phyloP scores from a whole-genome alignment of 2,113 vertebrate species.

The Heterocephalus glaber region DNA sequence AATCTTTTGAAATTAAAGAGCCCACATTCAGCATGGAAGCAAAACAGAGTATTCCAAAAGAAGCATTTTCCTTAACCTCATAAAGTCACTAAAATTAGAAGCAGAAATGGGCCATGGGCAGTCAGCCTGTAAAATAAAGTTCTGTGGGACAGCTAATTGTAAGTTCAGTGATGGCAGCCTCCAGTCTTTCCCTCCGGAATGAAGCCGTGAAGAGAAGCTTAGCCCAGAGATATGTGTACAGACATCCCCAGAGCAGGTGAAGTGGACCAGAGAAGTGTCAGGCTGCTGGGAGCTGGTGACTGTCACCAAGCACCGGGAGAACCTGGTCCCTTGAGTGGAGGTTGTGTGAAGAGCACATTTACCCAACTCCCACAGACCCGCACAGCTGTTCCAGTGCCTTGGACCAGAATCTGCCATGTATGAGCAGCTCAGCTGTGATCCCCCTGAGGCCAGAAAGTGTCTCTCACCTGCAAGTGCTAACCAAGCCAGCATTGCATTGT shows the following conservation, averaged over 20 bases:
- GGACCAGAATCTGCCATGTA: background rate
- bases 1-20: background rate
- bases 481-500: background rate
- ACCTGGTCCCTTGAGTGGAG: too few relatives aligned
- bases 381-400: background rate
- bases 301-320: background rate
- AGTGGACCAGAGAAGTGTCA: background rate
- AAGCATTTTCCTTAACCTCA: background rate
- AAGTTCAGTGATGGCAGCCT: background rate
- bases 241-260: background rate
- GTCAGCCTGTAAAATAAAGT: background rate
- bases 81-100: background rate
- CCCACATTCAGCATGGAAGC: background rate
- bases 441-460: background rate
- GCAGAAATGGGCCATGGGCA: background rate
- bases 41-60: background rate
- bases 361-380: background rate
- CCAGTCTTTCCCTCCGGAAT: background rate
- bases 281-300: background rate
- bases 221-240: background rate
- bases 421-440: background rate
- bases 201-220: background rate
- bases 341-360: background rate
- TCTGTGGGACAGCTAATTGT: background rate
- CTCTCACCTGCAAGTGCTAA: background rate